Evolutionary conservation across 1,140 invertebrate species (phyloP).

Genomic region (Bombus terrestris): DNA sequence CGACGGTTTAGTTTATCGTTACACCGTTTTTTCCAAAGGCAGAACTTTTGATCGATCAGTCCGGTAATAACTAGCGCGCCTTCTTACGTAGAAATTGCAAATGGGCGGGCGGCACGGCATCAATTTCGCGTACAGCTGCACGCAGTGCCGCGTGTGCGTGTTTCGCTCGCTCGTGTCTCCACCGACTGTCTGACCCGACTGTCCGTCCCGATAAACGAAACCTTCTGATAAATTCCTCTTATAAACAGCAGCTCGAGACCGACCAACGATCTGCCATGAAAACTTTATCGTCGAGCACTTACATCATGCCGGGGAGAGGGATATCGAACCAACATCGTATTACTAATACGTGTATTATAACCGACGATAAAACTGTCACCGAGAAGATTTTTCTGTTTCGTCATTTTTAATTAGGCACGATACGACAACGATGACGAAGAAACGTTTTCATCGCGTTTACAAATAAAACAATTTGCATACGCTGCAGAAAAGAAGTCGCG

Average conservation of each 20-base stretch:
- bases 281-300: neutral
- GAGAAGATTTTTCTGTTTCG: neutral
- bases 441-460: neutral
- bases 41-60: neutral
- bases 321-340: neutral
- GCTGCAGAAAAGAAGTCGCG: neutral
- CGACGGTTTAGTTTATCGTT: neutral
- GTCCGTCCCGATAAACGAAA: slow-evolving; percentile 30
- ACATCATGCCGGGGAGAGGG: neutral
- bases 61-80: slow-evolving; percentile 51
- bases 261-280: slow-evolving; percentile 20
- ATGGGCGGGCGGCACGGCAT: slow-evolving; percentile 18
- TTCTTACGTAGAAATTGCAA: slow-evolving; percentile 44
- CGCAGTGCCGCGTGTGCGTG: neutral
- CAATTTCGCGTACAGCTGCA: slow-evolving; percentile 50
- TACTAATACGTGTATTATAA: neutral
- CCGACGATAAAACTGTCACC: neutral
- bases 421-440: neutral
- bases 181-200: slow-evolving; percentile 14
- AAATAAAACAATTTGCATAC: neutral
- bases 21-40: neutral
- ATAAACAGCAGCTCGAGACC: slow-evolving; percentile 2
- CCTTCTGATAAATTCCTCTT: slow-evolving; percentile 42
- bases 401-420: neutral
- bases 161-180: slow-evolving; percentile 16